These are phyloP conservation scores for Calidris pygmaea DNA, from an alignment of 2,113 vertebrate genomes.

Conservation along the genomic window DNA sequence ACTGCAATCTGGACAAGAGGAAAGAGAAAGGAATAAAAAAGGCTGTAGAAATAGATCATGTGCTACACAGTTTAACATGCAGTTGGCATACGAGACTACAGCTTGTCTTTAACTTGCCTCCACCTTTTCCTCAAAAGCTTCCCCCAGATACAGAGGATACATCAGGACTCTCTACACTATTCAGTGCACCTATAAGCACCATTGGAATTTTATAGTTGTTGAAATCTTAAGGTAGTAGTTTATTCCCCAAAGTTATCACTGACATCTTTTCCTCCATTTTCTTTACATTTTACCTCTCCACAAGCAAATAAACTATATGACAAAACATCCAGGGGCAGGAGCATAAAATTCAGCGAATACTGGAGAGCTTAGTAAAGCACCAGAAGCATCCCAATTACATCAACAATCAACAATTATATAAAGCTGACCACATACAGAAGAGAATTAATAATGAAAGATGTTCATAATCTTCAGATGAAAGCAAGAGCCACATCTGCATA, in stretches of 20 bases:
- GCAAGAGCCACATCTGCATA: not conserved
- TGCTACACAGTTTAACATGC: not conserved
- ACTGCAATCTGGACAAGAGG: not conserved
- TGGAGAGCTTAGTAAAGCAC: not conserved
- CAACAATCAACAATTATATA: not conserved
- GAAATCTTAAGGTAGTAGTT: not conserved
- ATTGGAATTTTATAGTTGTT: not conserved
- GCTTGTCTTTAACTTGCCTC: not conserved
- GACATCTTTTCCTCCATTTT: not conserved
- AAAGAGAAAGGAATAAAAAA: not conserved
- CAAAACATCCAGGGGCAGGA: not conserved
- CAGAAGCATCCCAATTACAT: not conserved
- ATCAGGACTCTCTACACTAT: not conserved
- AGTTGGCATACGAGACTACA: not conserved
- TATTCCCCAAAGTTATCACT: not conserved
- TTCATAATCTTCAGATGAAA: not conserved
- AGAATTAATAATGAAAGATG: not conserved
- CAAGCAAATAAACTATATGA: not conserved
- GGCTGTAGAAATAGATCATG: not conserved
- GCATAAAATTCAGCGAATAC: not conserved
- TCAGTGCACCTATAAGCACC: not conserved
- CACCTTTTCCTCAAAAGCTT: not conserved
- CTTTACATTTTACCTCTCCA: not conserved
- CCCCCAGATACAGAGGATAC: not conserved
- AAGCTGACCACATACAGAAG: not conserved